phyloP scores from a whole-genome alignment of 2,113 vertebrate species.

The Numenius arquata region DNA sequence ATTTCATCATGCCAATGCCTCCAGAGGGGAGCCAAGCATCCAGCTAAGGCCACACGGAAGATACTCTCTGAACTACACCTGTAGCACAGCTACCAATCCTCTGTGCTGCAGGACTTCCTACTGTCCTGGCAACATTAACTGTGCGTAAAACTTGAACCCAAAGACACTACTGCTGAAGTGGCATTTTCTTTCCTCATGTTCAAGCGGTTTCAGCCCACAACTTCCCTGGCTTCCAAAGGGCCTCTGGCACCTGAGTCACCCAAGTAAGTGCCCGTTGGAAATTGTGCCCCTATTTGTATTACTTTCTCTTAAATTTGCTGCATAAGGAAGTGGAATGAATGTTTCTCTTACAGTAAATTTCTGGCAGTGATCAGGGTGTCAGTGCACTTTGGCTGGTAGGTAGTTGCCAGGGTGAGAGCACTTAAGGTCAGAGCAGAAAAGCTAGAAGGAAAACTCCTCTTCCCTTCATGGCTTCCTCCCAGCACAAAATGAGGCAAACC shows the following conservation, averaged over 20 bases:
- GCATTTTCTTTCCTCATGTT: not conserved
- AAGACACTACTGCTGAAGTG: not conserved
- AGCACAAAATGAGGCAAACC: not conserved
- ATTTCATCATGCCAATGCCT: not conserved
- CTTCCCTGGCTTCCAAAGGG: not conserved
- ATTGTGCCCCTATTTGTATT: not conserved
- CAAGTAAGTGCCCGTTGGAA: not conserved
- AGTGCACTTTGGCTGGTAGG: not conserved
- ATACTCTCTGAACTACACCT: not conserved
- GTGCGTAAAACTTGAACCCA: not conserved
- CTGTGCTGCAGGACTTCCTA: not conserved
- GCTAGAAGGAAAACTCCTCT: not conserved
- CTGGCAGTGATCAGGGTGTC: not conserved
- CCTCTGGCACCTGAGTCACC: not conserved
- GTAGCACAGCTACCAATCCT: not conserved
- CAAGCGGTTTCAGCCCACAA: not conserved
- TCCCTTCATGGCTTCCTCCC: not conserved
- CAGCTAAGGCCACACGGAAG: not conserved
- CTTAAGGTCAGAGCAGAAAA: not conserved
- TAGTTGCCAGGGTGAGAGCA: not conserved
- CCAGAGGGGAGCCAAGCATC: not conserved
- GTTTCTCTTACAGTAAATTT: not conserved
- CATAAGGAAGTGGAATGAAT: not conserved
- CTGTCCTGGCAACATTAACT: not conserved
- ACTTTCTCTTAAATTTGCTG: not conserved